Percentiles rank a stretch among this genome's conserved stretches.
phyloP scores from a whole-genome alignment of 2,888 invertebrate genomes.

The Liposcelis brunnea region DNA sequence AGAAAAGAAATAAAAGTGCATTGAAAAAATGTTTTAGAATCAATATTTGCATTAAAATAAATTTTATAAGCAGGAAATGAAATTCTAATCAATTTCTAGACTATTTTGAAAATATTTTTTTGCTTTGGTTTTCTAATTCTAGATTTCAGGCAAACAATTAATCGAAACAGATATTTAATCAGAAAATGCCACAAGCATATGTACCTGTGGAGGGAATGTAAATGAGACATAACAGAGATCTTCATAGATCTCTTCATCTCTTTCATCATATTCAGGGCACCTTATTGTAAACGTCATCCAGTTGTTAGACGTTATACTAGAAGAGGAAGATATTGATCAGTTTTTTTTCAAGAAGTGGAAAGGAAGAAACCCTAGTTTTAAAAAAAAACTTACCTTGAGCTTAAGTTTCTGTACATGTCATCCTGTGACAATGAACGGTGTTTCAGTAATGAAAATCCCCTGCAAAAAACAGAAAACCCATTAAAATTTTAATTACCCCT shows the following conservation, averaged over 20 bases:
- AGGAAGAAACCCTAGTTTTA: neutral
- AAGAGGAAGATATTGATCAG: conserved; percentile 5
- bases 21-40: conserved; percentile 15
- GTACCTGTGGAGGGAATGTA: conserved; percentile 59
- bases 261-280: conserved; percentile 25
- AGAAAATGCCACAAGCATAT: conserved; percentile 10
- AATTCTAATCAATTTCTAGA: conserved; percentile 17
- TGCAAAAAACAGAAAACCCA: conserved; percentile 29
- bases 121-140: too few relatives aligned
- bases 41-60: conserved; percentile 12
- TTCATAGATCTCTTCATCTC: conserved; percentile 70
- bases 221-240: conserved; percentile 60
- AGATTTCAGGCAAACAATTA: neutral
- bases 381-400: conserved; percentile 46
- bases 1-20: conserved; percentile 12
- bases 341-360: conserved; percentile 7
- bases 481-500: neutral
- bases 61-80: conserved; percentile 11
- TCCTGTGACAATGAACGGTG: conserved; percentile 60
- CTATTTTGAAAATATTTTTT: too few relatives aligned
- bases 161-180: conserved; percentile 12
- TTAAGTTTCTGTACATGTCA: conserved; percentile 64
- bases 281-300: conserved; percentile 50
- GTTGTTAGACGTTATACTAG: conserved; percentile 20
- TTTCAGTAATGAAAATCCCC: conserved; percentile 62